Percentiles rank a stretch among this genome's conserved stretches.
Conservation (phyloP, 2,888 invertebrate species). For the Tanypteryx hageni region DNA sequence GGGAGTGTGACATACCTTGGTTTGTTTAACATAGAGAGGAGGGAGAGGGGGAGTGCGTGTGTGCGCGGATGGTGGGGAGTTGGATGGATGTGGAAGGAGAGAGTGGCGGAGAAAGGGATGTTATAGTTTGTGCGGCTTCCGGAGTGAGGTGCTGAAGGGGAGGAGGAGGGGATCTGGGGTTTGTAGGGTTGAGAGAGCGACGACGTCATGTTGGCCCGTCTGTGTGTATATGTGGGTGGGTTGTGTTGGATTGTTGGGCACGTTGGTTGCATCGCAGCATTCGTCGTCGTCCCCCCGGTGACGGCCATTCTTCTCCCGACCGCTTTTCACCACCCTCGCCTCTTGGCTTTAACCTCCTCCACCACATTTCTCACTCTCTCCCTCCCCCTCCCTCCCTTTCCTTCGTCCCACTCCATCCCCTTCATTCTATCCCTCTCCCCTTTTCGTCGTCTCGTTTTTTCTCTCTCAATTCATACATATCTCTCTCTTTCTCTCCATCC, state of each 20-base stretch:
- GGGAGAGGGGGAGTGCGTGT: neutral
- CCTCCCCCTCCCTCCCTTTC: neutral
- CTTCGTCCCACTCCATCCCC: neutral
- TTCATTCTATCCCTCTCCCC: neutral
- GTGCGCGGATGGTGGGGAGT: too few relatives aligned
- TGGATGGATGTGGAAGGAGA: neutral
- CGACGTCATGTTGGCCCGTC: conserved; percentile 22
- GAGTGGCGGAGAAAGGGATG: neutral
- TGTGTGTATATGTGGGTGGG: neutral
- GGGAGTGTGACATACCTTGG: neutral
- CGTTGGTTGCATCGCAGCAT: conserved; percentile 9
- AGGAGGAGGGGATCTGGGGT: neutral
- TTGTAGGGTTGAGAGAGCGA: neutral
- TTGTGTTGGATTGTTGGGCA: neutral
- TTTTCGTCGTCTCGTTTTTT: too few relatives aligned
- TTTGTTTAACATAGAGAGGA: neutral
- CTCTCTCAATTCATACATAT: too few relatives aligned
- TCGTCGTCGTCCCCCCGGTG: neutral
- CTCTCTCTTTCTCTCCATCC: too few relatives aligned
- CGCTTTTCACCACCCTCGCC: neutral
- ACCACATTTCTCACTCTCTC: neutral
- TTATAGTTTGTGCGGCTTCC: neutral
- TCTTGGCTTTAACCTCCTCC: neutral
- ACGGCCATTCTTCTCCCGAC: conserved; percentile 12
- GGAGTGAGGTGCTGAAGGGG: neutral